phyloP scores from a whole-genome alignment of 1,140 invertebrate genomes.

The Saccostrea echinata region DNA sequence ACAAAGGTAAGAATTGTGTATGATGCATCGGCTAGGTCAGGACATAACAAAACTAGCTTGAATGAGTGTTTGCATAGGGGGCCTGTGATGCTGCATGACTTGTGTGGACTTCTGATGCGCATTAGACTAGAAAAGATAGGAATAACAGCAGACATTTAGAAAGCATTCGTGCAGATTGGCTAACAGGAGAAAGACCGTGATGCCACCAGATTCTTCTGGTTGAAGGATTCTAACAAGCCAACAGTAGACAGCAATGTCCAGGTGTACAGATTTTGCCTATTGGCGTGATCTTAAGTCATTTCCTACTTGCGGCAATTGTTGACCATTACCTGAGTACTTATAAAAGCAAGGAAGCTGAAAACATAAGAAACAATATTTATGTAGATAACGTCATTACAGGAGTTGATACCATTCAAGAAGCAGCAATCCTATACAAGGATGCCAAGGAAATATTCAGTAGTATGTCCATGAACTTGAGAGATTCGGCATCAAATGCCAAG shows the following conservation, averaged over 20 bases:
- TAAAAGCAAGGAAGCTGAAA: slow-evolving; percentile 13
- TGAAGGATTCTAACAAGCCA: slow-evolving; percentile 44
- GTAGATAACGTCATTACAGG: slow-evolving; percentile 54
- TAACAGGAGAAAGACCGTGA: slow-evolving; percentile 40
- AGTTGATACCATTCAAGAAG: not conserved
- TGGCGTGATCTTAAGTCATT: slow-evolving; percentile 47
- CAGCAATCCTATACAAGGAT: not conserved
- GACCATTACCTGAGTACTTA: slow-evolving; percentile 39
- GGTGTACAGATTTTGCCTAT: slow-evolving; percentile 54
- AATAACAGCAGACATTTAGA: slow-evolving; percentile 43
- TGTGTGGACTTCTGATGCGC: slow-evolving; percentile 42
- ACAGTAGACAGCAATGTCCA: slow-evolving; percentile 26
- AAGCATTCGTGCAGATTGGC: slow-evolving; percentile 39
- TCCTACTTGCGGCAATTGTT: slow-evolving; percentile 40
- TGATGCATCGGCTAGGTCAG: slow-evolving; percentile 17
- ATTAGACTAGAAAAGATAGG: slow-evolving; percentile 46
- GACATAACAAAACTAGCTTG: not conserved
- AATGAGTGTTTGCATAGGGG: slow-evolving; percentile 46
- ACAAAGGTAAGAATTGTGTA: slow-evolving; percentile 39
- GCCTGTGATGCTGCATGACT: slow-evolving; percentile 19
- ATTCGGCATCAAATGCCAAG: not conserved
- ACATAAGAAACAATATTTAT: slow-evolving; percentile 51
- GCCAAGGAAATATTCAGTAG: slow-evolving; percentile 42
- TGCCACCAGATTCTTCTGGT: slow-evolving; percentile 47
- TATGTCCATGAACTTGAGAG: slow-evolving; percentile 45